phyloP scores from a whole-genome alignment of 2,888 invertebrate species.

The Tenthredo notha region DNA sequence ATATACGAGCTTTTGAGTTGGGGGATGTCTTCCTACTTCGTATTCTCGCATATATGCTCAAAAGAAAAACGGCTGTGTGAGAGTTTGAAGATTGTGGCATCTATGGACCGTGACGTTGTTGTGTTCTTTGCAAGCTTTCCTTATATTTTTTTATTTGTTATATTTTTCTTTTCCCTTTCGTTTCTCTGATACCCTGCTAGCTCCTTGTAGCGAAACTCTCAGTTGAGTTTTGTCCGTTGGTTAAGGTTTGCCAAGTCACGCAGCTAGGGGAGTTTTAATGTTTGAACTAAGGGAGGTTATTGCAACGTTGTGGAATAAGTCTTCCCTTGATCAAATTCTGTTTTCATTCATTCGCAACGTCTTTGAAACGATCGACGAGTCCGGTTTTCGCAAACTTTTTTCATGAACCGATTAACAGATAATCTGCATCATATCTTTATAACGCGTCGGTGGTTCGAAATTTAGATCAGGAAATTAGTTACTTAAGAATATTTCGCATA shows the following conservation, averaged over 20 bases:
- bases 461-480: background rate
- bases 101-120: background rate
- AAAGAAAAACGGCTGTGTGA: background rate
- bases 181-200: background rate
- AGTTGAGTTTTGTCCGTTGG: background rate
- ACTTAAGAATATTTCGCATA: background rate
- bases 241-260: conserved; percentile 3
- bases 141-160: background rate
- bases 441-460: background rate
- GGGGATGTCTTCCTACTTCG: background rate
- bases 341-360: background rate
- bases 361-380: background rate
- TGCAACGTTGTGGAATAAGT: conserved; percentile 11
- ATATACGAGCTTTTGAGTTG: background rate
- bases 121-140: conserved; percentile 7
- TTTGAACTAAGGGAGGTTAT: conserved; percentile 27
- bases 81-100: conserved; percentile 1
- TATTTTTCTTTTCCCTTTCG: background rate
- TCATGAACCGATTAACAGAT: background rate
- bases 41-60: background rate
- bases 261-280: background rate
- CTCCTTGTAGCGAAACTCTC: background rate
- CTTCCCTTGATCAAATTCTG: conserved; percentile 2
- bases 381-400: background rate
- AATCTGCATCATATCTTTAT: background rate